Percentiles rank a stretch among this genome's conserved stretches.
Evolutionary conservation across 2,797 vertebrate species (phyloP).

Genomic region (Melanotaenia pygmaea): DNA sequence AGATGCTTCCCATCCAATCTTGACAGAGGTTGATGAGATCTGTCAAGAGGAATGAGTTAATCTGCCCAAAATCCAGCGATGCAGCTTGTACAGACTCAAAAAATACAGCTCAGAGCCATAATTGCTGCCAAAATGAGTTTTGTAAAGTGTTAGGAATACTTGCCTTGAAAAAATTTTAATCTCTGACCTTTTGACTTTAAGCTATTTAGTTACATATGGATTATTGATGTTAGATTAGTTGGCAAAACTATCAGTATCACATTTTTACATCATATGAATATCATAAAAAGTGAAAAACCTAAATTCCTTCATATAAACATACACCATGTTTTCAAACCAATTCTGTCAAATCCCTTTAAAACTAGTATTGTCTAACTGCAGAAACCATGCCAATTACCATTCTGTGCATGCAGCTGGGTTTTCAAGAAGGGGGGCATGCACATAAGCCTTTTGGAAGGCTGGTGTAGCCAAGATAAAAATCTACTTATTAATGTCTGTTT

Average conservation of each 20-base stretch:
- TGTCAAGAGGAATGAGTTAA: conserved; percentile 9
- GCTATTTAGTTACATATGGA: not conserved
- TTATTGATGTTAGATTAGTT: conserved; percentile 3
- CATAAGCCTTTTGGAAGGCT: conserved; percentile 74
- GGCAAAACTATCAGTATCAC: not conserved
- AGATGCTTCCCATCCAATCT: not conserved
- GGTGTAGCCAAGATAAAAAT: conserved; percentile 77
- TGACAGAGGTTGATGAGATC: conserved; percentile 1
- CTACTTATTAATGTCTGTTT: conserved; percentile 75
- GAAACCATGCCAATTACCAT: conserved; percentile 67
- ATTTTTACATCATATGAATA: not conserved
- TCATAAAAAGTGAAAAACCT: not conserved
- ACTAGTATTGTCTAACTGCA: conserved; percentile 51
- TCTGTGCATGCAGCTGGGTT: conserved; percentile 44
- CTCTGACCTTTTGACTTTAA: not conserved
- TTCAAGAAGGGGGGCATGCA: conserved; percentile 27
- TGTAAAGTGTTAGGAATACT: conserved; percentile 1
- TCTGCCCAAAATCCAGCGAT: conserved; percentile 4
- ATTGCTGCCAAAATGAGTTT: not conserved
- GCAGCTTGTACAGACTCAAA: conserved; percentile 2
- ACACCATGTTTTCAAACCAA: conserved; percentile 11
- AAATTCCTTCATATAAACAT: not conserved
- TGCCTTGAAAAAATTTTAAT: not conserved
- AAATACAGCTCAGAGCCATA: not conserved
- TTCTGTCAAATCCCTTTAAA: conserved; percentile 49